Evolutionary conservation across 2,888 invertebrate genomes (phyloP).

Genomic region (Folsomia candida): DNA sequence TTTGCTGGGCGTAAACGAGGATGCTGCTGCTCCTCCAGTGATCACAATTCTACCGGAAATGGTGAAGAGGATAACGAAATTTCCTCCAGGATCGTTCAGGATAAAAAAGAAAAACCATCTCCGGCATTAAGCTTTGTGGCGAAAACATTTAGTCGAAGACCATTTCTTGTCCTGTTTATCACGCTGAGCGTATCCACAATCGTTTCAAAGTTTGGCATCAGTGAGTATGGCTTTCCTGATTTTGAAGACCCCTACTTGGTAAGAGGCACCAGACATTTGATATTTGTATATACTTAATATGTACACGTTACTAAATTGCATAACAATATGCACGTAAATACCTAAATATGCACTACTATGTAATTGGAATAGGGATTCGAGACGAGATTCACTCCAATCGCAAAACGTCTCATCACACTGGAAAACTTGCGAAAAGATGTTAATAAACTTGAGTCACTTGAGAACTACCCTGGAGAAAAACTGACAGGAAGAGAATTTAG

Average conservation of each 20-base stretch:
- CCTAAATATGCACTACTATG: not conserved
- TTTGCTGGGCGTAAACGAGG: not conserved
- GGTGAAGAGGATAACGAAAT: not conserved
- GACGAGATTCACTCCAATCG: slow-evolving; percentile 43
- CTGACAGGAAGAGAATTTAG: slow-evolving; percentile 42
- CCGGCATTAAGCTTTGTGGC: slow-evolving; percentile 14
- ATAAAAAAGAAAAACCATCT: not conserved
- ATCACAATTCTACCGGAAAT: not conserved
- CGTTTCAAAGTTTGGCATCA: slow-evolving; percentile 39
- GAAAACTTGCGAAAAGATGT: slow-evolving; percentile 42
- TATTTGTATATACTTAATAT: not conserved
- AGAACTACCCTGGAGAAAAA: slow-evolving; percentile 49
- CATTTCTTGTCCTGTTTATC: slow-evolving; percentile 33
- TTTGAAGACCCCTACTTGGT: slow-evolving; percentile 84
- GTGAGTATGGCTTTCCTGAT: slow-evolving; percentile 62
- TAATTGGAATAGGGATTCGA: slow-evolving; percentile 42
- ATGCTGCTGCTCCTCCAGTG: too few species aligned
- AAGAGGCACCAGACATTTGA: slow-evolving; percentile 52
- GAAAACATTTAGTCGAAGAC: slow-evolving; percentile 38
- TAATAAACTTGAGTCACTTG: slow-evolving; percentile 35
- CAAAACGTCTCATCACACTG: slow-evolving; percentile 40
- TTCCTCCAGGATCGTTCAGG: too few species aligned
- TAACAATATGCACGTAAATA: too few species aligned
- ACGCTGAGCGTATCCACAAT: slow-evolving; percentile 32
- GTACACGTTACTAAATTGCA: not conserved